Evolutionary conservation across 2,888 invertebrate genomes (phyloP).

Genomic region (Dryomyza anilis): DNA sequence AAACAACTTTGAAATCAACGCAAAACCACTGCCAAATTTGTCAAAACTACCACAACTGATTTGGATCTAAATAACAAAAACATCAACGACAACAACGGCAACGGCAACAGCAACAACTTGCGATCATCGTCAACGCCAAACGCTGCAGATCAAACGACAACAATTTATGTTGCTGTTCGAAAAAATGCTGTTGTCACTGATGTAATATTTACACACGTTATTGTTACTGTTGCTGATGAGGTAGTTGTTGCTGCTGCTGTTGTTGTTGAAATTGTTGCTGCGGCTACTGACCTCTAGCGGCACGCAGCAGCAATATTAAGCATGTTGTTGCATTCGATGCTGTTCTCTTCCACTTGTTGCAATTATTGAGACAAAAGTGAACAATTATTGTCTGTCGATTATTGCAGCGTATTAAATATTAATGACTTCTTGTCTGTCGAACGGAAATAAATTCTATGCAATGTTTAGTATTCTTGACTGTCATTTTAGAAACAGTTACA

Average conservation of each 20-base stretch:
- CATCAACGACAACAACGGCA: background rate
- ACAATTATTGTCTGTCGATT: background rate
- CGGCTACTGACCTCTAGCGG: background rate
- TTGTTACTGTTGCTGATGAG: background rate
- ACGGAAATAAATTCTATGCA: too few relatives aligned
- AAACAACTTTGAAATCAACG: background rate
- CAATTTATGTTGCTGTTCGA: background rate
- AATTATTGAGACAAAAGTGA: background rate
- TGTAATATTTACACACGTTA: conserved; percentile 2
- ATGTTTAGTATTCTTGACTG: too few relatives aligned
- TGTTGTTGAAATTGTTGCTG: background rate
- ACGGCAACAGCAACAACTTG: background rate
- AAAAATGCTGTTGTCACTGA: conserved; percentile 10
- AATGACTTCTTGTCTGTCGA: too few relatives aligned
- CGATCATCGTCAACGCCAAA: background rate
- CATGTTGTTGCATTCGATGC: background rate
- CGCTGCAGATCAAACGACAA: too few relatives aligned
- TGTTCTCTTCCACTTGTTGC: too few relatives aligned
- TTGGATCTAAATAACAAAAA: background rate
- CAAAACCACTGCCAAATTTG: background rate
- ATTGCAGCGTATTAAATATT: too few relatives aligned
- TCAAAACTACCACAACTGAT: background rate
- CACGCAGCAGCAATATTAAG: background rate
- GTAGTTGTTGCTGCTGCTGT: background rate
- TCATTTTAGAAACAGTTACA: too few relatives aligned